A percentile compares a stretch with the other conserved stretches of the same genome.
Conservation (phyloP, 2,888 invertebrate genomes). For the Cantharis nigra region DNA sequence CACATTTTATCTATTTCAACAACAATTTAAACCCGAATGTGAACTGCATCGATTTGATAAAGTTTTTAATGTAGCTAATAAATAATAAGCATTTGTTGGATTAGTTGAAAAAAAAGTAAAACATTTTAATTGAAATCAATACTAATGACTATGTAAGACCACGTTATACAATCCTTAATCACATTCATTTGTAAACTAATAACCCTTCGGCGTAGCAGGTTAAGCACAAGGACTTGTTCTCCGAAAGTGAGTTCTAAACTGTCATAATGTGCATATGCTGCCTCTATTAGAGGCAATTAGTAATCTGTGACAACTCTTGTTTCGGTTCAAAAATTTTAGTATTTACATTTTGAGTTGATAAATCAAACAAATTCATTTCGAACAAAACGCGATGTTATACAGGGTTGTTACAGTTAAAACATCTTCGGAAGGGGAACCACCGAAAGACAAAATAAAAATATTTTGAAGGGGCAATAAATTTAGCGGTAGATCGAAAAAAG, state of each 20-base stretch:
- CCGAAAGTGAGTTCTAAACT: slow-evolving; percentile 52
- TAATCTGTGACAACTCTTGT: slow-evolving; percentile 52
- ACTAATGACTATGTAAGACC: not conserved
- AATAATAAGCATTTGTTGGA: not conserved
- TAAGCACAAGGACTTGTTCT: slow-evolving; percentile 43
- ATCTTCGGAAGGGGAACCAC: not conserved
- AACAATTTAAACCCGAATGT: slow-evolving; percentile 19
- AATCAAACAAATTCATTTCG: not conserved
- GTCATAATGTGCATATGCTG: slow-evolving; percentile 53
- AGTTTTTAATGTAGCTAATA: not conserved
- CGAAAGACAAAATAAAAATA: not conserved
- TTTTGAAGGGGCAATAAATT: not conserved
- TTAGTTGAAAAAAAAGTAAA: not conserved
- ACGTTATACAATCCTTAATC: not conserved
- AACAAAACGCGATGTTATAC: not conserved
- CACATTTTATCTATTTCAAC: slow-evolving; percentile 25
- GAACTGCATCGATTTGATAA: slow-evolving; percentile 10
- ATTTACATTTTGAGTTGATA: slow-evolving; percentile 6
- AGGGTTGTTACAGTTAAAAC: not conserved
- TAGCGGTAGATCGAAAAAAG: not conserved
- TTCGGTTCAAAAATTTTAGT: slow-evolving; percentile 41
- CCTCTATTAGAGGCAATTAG: slow-evolving; percentile 55
- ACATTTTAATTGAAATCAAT: not conserved
- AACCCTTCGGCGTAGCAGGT: slow-evolving; percentile 47
- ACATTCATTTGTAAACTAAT: slow-evolving; percentile 37